Percentiles rank a stretch among this genome's conserved stretches.
Conservation (phyloP, 2,797 vertebrate genomes). For the Strix occidentalis region DNA sequence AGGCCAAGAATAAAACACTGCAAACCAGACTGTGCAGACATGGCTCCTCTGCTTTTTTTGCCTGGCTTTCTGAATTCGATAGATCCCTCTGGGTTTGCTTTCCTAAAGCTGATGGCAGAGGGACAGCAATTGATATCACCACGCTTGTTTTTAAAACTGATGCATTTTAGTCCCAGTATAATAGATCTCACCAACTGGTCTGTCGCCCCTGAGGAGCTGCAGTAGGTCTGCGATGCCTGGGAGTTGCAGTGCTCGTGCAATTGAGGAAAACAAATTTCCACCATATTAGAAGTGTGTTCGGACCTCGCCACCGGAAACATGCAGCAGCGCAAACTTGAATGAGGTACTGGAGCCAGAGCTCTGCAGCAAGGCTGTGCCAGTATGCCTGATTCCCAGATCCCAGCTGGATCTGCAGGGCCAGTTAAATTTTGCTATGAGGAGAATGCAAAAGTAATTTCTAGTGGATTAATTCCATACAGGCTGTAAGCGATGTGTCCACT, state of each 20-base stretch:
- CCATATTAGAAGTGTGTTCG: neutral
- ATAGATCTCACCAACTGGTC: neutral
- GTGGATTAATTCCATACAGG: neutral
- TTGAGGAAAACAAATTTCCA: neutral
- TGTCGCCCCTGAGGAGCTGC: neutral
- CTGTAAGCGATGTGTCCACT: neutral
- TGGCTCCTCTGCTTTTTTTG: neutral
- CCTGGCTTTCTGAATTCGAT: neutral
- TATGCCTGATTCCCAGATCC: neutral
- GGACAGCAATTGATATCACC: neutral
- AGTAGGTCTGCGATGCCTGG: neutral
- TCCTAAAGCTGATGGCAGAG: neutral
- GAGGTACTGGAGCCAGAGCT: neutral
- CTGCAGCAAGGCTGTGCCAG: neutral
- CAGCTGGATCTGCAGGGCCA: neutral
- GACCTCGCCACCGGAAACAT: neutral
- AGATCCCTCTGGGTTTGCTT: neutral
- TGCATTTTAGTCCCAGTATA: neutral
- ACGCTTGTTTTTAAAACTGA: neutral
- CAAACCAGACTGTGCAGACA: neutral
- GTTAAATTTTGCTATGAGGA: slow-evolving; percentile 16
- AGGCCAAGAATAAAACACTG: neutral
- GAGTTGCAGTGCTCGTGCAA: neutral
- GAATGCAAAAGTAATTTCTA: slow-evolving; percentile 5
- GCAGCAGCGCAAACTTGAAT: neutral